These are phyloP conservation scores for Callaeas wilsoni DNA, from an alignment of 2,113 vertebrate genomes.

Conservation along the genomic window DNA sequence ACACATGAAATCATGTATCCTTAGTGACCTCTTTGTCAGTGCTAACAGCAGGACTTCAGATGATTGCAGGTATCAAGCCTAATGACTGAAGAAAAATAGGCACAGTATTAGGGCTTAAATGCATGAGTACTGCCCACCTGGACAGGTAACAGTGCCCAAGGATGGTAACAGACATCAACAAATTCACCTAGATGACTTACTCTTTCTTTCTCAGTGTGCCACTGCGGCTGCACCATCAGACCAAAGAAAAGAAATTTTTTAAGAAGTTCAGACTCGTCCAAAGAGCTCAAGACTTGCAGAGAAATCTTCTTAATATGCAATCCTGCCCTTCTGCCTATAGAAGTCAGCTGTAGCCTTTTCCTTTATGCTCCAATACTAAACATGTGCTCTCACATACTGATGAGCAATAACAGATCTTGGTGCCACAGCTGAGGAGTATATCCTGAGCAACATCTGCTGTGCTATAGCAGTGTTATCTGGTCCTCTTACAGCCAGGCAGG, in stretches of 20 bases:
- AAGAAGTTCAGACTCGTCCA: not conserved
- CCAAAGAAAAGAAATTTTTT: not conserved
- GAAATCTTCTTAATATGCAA: not conserved
- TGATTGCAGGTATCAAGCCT: not conserved
- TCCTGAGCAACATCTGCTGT: not conserved
- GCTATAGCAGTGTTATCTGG: not conserved
- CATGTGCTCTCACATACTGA: not conserved
- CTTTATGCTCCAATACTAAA: not conserved
- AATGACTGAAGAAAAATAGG: not conserved
- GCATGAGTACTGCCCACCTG: not conserved
- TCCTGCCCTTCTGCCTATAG: not conserved
- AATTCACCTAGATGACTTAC: not conserved
- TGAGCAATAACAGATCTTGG: not conserved
- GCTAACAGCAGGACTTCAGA: not conserved
- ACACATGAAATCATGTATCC: not conserved
- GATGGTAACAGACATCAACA: not conserved
- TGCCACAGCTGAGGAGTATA: not conserved
- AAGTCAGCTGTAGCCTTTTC: not conserved
- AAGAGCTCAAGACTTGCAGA: not conserved
- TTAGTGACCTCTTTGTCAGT: not conserved
- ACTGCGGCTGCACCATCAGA: not conserved
- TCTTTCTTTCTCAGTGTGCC: not conserved
- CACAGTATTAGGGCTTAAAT: not conserved
- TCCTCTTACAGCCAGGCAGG: not conserved
- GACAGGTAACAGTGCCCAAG: not conserved